Base-by-base conservation (phyloP, 2,797 vertebrate species). In the Sternotherus odoratus region DNA sequence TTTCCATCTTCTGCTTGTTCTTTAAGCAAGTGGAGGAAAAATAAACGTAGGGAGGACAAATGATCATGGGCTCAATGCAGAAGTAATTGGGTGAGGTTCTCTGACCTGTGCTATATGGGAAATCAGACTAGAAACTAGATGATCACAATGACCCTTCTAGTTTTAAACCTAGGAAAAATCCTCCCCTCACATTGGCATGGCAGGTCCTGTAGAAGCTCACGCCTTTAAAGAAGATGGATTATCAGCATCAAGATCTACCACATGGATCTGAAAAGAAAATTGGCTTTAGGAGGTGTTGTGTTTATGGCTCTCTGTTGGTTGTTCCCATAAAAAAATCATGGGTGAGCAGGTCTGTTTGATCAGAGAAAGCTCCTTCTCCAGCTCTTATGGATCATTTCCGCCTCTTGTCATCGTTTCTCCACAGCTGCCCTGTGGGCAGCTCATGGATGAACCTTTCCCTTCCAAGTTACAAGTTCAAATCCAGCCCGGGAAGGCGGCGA, bases 151-250 rank as follows among this genome's bases (percentile, higher is more conserved):
- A 36, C 5, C 63, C n/a, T 69, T 69, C 7, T 17, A n/a, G 60
- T 4, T 5, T 23, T 23, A 9, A 66, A 66, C 23, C 57, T 60
- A 8, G 2, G 2, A 23, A 39, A 69, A 36, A n/a, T 43, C 39
- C 43, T 9, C 1, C 81, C 43, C 5, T 39, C 8, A 50, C 0
- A 36, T 56, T 0, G 2, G 50, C 8, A 17, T 1, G 0, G 69
- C 78, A 80, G 23, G n/a, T 83, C 51, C 56, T 0, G 0, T 39
- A 83, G 60, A 43, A n/a, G 33, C 23, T 0, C 0, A 53, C 19
- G 5, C n/a, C 30, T 53, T n/a, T n/a, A 79, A 77, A 87, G 84
- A 8, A 0, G 0, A 2, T 0, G 0, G 89, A 51, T 92, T n/a
- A 46, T 83, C 79, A 0, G 0, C 48, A 82, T 28, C 43, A 46